Conservation (phyloP, 1,140 invertebrate species). For the Hyposmocoma kahamanoa region DNA sequence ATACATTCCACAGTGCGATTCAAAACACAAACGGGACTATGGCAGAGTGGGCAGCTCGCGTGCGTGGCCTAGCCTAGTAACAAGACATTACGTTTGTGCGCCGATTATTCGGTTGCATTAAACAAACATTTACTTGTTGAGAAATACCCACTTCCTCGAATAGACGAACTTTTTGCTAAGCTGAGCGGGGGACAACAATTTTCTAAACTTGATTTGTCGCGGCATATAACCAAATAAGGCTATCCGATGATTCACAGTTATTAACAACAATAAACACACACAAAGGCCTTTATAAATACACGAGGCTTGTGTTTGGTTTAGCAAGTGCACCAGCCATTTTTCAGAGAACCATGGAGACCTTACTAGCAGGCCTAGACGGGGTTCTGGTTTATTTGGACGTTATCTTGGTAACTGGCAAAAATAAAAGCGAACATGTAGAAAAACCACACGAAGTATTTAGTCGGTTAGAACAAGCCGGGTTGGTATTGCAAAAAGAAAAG, state of each 20-base stretch:
- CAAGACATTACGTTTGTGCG: too few species aligned
- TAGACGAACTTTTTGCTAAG: constrained; percentile 31
- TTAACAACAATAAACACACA: constrained; percentile 48
- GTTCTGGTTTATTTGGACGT: constrained; percentile 28
- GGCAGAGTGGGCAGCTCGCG: too few species aligned
- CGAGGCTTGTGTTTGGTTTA: constrained; percentile 47
- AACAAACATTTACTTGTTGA: constrained; percentile 9
- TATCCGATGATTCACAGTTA: constrained; percentile 33
- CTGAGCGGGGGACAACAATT: constrained; percentile 27
- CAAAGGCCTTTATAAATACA: constrained; percentile 39
- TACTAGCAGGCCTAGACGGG: constrained; percentile 22
- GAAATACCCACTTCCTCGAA: constrained; percentile 17
- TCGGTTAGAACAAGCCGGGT: constrained; percentile 16
- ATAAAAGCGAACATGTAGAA: constrained; percentile 19
- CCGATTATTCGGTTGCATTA: constrained; percentile 32
- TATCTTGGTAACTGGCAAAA: constrained; percentile 26
- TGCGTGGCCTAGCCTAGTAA: too few species aligned
- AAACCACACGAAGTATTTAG: constrained; percentile 18
- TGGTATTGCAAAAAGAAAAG: constrained; percentile 22
- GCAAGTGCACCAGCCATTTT: constrained; percentile 15
- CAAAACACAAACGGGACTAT: too few species aligned
- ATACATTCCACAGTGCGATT: too few species aligned
- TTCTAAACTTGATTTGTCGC: constrained; percentile 42
- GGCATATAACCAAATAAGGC: constrained; percentile 62
- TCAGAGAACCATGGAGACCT: constrained; percentile 17